Percentiles rank a stretch among this genome's conserved stretches.
These are phyloP conservation scores for Bathynomus jamesi DNA, from an alignment of 1,140 invertebrate genomes.

Conservation along the genomic window DNA sequence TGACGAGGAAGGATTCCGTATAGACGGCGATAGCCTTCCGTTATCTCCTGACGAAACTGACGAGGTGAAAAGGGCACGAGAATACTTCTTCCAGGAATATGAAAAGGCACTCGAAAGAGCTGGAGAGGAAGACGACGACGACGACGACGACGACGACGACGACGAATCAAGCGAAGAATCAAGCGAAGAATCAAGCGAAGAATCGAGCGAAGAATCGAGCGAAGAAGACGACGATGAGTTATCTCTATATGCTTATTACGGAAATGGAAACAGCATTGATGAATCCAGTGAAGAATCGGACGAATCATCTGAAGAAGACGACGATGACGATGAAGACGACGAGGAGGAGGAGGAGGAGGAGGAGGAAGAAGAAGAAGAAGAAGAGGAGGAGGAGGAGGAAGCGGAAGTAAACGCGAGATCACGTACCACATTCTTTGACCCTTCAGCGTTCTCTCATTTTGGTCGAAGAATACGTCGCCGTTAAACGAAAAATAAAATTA, in stretches of 20 bases:
- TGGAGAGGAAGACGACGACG: slow-evolving; percentile 24
- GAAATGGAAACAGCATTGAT: neutral
- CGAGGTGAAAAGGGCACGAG: slow-evolving; percentile 32
- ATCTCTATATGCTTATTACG: neutral
- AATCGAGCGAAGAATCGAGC: slow-evolving; percentile 12
- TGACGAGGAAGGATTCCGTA: slow-evolving; percentile 40
- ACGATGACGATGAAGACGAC: neutral
- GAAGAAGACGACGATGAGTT: slow-evolving; percentile 14
- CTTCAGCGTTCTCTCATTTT: neutral
- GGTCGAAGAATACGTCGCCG: neutral
- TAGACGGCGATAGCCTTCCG: slow-evolving; percentile 35
- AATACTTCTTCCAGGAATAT: slow-evolving; percentile 31
- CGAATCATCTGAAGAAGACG: neutral
- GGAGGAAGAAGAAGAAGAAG: slow-evolving; percentile 5
- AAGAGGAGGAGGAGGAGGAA: slow-evolving; percentile 1
- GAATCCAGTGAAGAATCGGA: neutral
- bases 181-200: slow-evolving; percentile 12
- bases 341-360: neutral
- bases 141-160: slow-evolving; percentile 19
- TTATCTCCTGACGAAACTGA: slow-evolving; percentile 35
- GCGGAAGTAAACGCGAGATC: neutral
- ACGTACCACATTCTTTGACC: neutral
- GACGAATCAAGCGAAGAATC: slow-evolving; percentile 17
- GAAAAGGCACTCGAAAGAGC: slow-evolving; percentile 27
- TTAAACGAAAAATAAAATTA: too few relatives aligned